These are phyloP conservation scores for Lycocerus yunnanus DNA, from an alignment of 2,888 invertebrate species.

Conservation along the genomic window DNA sequence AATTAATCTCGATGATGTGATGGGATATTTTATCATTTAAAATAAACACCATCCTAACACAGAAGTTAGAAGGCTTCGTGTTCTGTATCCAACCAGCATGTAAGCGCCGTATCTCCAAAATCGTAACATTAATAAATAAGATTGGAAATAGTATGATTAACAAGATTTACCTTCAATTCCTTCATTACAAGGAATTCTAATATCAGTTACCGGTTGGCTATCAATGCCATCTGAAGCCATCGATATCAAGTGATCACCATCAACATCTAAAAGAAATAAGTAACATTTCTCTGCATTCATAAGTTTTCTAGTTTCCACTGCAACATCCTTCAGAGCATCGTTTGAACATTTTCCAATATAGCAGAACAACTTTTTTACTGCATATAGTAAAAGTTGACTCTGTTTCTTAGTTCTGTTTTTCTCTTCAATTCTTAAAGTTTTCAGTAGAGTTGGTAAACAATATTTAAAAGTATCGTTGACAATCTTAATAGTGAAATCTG, in stretches of 20 bases:
- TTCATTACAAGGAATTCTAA: constrained; percentile 60
- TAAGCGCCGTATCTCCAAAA: too few species aligned
- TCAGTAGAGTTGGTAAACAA: constrained; percentile 67
- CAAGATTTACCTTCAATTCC: constrained; percentile 49
- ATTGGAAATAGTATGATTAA: too few species aligned
- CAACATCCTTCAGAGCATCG: constrained; percentile 70
- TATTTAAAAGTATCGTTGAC: constrained; percentile 57
- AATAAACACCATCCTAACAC: too few species aligned
- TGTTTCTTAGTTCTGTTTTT: constrained; percentile 64
- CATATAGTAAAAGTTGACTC: constrained; percentile 68
- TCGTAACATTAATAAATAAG: too few species aligned
- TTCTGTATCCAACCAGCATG: too few species aligned
- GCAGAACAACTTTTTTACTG: constrained; percentile 72
- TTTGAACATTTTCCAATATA: constrained; percentile 70
- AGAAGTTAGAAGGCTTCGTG: too few species aligned
- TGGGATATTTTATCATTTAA: too few species aligned
- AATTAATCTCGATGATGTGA: too few species aligned
- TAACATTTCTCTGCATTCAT: constrained; percentile 78
- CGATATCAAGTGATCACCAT: constrained; percentile 74
- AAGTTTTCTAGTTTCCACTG: constrained; percentile 73
- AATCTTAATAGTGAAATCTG: constrained; percentile 38
- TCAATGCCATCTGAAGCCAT: constrained; percentile 62
- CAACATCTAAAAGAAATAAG: constrained; percentile 75
- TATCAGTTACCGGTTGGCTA: constrained; percentile 44
- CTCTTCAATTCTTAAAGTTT: constrained; percentile 67